These are phyloP conservation scores for Xanthia togata DNA, from an alignment of 2,888 invertebrate genomes.

Conservation along the genomic window DNA sequence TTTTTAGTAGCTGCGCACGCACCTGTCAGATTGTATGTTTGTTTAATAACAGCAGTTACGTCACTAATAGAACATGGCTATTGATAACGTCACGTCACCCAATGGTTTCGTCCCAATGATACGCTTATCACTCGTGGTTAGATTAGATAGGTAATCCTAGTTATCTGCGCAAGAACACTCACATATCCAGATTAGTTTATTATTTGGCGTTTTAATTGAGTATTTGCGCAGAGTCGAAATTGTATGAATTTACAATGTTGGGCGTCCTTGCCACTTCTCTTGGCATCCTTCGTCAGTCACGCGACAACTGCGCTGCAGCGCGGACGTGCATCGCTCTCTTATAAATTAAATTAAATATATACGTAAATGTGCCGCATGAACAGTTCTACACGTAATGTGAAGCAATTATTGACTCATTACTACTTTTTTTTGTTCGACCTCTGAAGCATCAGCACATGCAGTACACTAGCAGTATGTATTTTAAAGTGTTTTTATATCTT, in stretches of 20 bases:
- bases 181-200: constrained; percentile 47
- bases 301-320: constrained; percentile 57
- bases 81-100: constrained; percentile 42
- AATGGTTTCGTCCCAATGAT: constrained; percentile 24
- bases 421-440: constrained; percentile 46
- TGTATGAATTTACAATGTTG: constrained; percentile 48
- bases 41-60: constrained; percentile 37
- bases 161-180: constrained; percentile 42
- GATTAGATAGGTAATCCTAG: constrained; percentile 28
- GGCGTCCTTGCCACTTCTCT: constrained; percentile 64
- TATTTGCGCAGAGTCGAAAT: constrained; percentile 34
- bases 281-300: constrained; percentile 63
- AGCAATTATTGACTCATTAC: constrained; percentile 50
- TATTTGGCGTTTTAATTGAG: constrained; percentile 47
- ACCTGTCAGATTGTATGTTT: constrained; percentile 12
- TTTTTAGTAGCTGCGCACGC: not conserved
- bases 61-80: constrained; percentile 26
- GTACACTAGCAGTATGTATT: constrained; percentile 52
- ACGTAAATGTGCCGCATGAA: constrained; percentile 43
- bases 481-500: constrained; percentile 20
- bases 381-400: constrained; percentile 29
- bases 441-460: constrained; percentile 37
- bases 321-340: constrained; percentile 48
- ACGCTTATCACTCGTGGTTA: constrained; percentile 34
- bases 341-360: constrained; percentile 1